Evolutionary conservation across 53 echinoderm and acorn worm species (phyloP).

Genomic region (Astropecten irregularis): DNA sequence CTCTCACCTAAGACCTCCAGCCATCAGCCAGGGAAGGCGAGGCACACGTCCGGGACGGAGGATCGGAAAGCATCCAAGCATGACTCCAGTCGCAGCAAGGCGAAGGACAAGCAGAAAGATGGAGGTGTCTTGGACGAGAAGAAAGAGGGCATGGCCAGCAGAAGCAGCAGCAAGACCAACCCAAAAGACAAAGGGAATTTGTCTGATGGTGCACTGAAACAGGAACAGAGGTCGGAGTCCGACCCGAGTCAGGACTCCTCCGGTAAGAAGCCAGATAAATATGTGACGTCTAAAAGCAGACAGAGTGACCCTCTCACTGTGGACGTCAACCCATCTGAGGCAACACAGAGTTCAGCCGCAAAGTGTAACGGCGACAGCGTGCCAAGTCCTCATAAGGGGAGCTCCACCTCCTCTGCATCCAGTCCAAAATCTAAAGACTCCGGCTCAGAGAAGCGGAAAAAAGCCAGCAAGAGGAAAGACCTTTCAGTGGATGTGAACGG

Average conservation of each 20-base stretch:
- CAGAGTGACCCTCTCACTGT: background rate
- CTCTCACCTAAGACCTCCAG: constrained; percentile 39
- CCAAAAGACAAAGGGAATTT: constrained; percentile 14
- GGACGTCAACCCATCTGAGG: background rate
- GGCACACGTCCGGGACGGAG: constrained; percentile 34
- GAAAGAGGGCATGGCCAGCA: background rate
- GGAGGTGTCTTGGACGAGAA: background rate
- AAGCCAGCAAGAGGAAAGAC: constrained; percentile 36
- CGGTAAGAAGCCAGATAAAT: constrained; percentile 19
- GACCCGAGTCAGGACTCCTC: background rate
- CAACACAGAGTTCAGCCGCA: background rate
- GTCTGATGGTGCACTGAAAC: background rate
- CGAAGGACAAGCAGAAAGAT: constrained; percentile 11
- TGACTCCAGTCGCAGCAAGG: constrained; percentile 8
- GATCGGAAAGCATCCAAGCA: constrained; percentile 12
- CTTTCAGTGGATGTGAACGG: constrained; percentile 47
- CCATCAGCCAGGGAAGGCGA: constrained; percentile 23
- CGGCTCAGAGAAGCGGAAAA: constrained; percentile 21
- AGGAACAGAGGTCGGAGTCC: constrained; percentile 9
- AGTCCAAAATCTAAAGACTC: constrained; percentile 52
- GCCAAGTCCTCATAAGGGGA: constrained; percentile 9
- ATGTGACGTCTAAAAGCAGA: background rate
- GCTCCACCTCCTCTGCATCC: background rate
- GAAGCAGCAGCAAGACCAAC: background rate
- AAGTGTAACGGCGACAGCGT: constrained; percentile 29